Base-by-base conservation (phyloP, 1,140 invertebrate genomes). In the Papilio aristodemus region DNA sequence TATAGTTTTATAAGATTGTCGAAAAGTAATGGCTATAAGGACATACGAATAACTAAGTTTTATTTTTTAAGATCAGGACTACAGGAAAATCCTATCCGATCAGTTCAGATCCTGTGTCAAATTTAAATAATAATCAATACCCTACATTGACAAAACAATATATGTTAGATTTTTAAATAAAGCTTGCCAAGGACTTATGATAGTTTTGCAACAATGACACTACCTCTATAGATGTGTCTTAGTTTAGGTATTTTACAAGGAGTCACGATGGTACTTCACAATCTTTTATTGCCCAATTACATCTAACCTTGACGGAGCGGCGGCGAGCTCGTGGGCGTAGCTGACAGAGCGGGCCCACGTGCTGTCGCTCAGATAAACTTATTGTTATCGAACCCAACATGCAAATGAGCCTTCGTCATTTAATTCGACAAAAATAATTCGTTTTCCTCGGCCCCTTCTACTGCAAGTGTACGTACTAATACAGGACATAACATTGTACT, bases 251-350 rank as follows among this genome's bases (percentile, higher is more conserved):
- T 19, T 10, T 14, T 37, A 60, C 19, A 19, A n/a, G 17, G 59
- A 60, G 59, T 60, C 59, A 60, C 59, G 59, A 60, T 36, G 19
- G 14, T 8, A 32, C 27, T 6, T 14, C 14, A 17, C 37, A 60
- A n/a, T 37, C 59, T 59, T 60, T 57, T 27, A 39, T 63, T 63
- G 60, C 60, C 19, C 41, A 63, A 63, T 38, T 39, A 63, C 60
- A 41, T 22, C 13, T 41, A 37, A 63, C 60, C 60, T 63, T 63
- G 60, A 63, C 14, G n/a, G 38, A 19, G 25, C 25, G 14, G 17
- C 37, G 22, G 17, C 17, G 37, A 60, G 46, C 19, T 41, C 11
- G 60, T 63, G 38, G 60, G 60, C 17, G 59, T 14, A 9, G 46
- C 17, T 9, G 17, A 11, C 14, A 11, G 14, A 11, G 36, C 36